Evolutionary conservation across 2,888 invertebrate species (phyloP), one percentile per base, ranked within the genome.

Genomic region (Microdon myrmicae): DNA sequence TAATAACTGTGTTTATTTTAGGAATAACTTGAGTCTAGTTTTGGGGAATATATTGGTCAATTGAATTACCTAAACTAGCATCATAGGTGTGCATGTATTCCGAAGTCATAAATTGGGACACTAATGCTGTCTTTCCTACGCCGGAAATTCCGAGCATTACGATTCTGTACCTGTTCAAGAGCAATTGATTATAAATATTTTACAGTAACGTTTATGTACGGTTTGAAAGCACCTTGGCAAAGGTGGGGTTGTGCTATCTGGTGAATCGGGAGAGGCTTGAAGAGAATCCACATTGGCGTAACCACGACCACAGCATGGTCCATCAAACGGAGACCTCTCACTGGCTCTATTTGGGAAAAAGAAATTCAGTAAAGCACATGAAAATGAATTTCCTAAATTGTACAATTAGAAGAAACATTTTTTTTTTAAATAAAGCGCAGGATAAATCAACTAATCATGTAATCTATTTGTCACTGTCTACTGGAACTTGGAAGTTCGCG

Each of bases 31-130:
- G n/a, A n/a, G n/a, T n/a, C n/a, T n/a, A n/a, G n/a, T n/a, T n/a
- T n/a, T n/a, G n/a, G n/a, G n/a, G n/a, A n/a, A n/a, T n/a, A n/a
- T n/a, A n/a, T n/a, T n/a, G n/a, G n/a, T n/a, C 29, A 34, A 31
- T 25, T 31, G 49, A 81, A 86, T 87, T 81, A 92, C 92, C 92
- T 75, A 93, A 81, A 73, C 92, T 94, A 1, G 92, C 92, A 75
- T 95, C 94, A 78, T 95, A 95, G 0, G 94, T 94, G 80, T 94
- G 94, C 89, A 94, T 93, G 75, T 95, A 94, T 74, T 95, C 95
- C 68, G 94, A 94, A 19, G 95, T 94, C 92, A 94, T 94, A 77
- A 96, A 94, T 76, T 96, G 95, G 1, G 90, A 90, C 1, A 94
- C 92, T 16, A 96, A 82, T 1, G 94, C 92, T 0, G 93, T 91